Evolutionary conservation across 2,113 vertebrate species (phyloP), one percentile per base, ranked within the genome.

Genomic region (Tupaia chinensis): DNA sequence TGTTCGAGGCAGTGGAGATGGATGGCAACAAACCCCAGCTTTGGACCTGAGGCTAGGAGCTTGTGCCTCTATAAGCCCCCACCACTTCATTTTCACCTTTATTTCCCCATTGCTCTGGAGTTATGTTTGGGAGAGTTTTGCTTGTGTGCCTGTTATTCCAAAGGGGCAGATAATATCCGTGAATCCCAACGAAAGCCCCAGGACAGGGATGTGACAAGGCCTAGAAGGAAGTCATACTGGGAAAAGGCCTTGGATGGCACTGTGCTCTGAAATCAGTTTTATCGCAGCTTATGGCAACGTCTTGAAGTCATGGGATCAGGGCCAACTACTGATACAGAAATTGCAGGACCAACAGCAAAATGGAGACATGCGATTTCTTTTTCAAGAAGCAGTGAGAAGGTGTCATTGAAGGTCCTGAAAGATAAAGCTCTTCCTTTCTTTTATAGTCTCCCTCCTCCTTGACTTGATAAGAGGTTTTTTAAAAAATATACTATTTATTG

Each of bases 401-500:
- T 87, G 20, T 74, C 68, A 58, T 78, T 32, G 86, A 81, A 44
- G 20, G 20, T 85, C 68, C 81, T 81, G 61, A 92, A 78, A 86
- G 56, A 25, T 58, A 70, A 94, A 81, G 44, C 12, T 84, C 79
- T 95, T 66, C 63, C 53, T 86, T 94, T 77, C 44, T 76, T 84
- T 87, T 23, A 83, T 79, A 27, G 5, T 72, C 23, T 80, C n/a
- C 91, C 11, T 93, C 44, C 85, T 32, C 83, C 27, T 84, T 53
- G 44, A 93, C 27, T 81, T 73, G 19, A 80, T 9, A 1, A 54
- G 32, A 58, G 74, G 11, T 32, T 83, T 92, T 92, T 91, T 68
- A 74, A 44, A 44, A 44, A 44, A 44, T 87, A 91, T 96, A 58
- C 60, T 97, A 61, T 77, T 95, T 93, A 83, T 91, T 86, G 63